Evolutionary conservation across 2,888 invertebrate species (phyloP).

Genomic region (Crioceris asparagi): DNA sequence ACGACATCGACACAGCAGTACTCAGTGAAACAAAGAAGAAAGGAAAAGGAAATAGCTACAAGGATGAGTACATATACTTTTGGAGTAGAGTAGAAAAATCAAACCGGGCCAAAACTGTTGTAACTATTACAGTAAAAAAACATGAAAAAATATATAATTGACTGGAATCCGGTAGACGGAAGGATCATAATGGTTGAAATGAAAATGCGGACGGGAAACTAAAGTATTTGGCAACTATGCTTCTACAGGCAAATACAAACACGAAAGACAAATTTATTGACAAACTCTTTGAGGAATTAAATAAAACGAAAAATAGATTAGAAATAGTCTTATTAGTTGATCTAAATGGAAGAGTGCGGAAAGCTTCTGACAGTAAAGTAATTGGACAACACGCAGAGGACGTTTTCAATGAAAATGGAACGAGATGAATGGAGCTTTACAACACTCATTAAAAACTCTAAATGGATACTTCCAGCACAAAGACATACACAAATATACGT

Average conservation of each 20-base stretch:
- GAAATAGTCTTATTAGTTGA: neutral
- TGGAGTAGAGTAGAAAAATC: no score
- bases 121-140: neutral
- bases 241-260: neutral
- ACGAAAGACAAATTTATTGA: neutral
- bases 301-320: neutral
- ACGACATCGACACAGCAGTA: neutral
- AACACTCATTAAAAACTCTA: neutral
- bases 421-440: constrained; percentile 1
- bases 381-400: constrained; percentile 4
- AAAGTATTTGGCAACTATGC: neutral
- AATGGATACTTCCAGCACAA: neutral
- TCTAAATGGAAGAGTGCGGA: constrained; percentile 1
- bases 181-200: constrained; percentile 1
- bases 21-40: neutral
- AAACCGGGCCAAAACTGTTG: neutral
- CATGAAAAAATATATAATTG: no score
- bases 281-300: constrained; percentile 1
- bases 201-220: neutral
- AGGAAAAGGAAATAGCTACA: no score
- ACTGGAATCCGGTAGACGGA: neutral
- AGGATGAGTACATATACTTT: neutral
- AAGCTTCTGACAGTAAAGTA: neutral
- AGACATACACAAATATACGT: neutral
- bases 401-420: constrained; percentile 2